A percentile compares a stretch with the other conserved stretches of the same genome.
Evolutionary conservation across 2,797 vertebrate genomes (phyloP).

Genomic region (Gymnodraco acuticeps): DNA sequence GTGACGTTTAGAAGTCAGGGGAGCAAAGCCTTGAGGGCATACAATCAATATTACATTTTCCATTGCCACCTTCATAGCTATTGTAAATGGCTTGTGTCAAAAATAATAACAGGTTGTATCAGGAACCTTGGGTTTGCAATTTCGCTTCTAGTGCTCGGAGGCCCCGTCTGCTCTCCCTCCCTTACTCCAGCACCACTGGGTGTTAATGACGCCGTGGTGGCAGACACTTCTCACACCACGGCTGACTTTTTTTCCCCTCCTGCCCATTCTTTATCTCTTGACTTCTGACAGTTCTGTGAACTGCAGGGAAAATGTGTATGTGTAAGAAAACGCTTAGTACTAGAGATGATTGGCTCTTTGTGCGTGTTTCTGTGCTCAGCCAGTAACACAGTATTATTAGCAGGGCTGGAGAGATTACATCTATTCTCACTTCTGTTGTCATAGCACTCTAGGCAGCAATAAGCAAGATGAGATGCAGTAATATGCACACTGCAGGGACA

Average conservation of each 20-base stretch:
- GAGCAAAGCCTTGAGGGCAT: slow-evolving; percentile 86
- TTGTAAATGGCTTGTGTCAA: slow-evolving; percentile 92
- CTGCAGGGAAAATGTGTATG: slow-evolving; percentile 49
- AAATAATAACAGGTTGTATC: slow-evolving; percentile 91
- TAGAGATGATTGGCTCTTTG: slow-evolving; percentile 68
- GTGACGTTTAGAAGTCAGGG: slow-evolving; percentile 83
- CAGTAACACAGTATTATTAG: slow-evolving; percentile 68
- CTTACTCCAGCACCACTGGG: slow-evolving; percentile 67
- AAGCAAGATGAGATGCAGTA: slow-evolving; percentile 76
- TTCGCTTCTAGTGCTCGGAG: slow-evolving; percentile 83
- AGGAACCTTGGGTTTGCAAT: slow-evolving; percentile 90
- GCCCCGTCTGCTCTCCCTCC: slow-evolving; percentile 74
- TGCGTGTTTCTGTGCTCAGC: slow-evolving; percentile 55
- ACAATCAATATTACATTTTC: slow-evolving; percentile 92
- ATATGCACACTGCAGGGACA: slow-evolving; percentile 65
- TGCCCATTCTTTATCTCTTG: slow-evolving; percentile 72
- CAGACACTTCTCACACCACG: slow-evolving; percentile 73
- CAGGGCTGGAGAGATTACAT: slow-evolving; percentile 75
- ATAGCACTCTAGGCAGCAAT: slow-evolving; percentile 71
- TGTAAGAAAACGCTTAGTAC: slow-evolving; percentile 53
- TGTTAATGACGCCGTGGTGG: slow-evolving; percentile 82
- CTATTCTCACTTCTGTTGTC: slow-evolving; percentile 76
- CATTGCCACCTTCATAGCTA: slow-evolving; percentile 89
- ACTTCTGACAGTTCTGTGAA: slow-evolving; percentile 63
- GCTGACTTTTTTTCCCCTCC: slow-evolving; percentile 48